Percentiles rank a stretch among this genome's conserved stretches.
These are phyloP conservation scores for Athene noctua DNA, from an alignment of 2,113 vertebrate genomes.

Conservation along the genomic window DNA sequence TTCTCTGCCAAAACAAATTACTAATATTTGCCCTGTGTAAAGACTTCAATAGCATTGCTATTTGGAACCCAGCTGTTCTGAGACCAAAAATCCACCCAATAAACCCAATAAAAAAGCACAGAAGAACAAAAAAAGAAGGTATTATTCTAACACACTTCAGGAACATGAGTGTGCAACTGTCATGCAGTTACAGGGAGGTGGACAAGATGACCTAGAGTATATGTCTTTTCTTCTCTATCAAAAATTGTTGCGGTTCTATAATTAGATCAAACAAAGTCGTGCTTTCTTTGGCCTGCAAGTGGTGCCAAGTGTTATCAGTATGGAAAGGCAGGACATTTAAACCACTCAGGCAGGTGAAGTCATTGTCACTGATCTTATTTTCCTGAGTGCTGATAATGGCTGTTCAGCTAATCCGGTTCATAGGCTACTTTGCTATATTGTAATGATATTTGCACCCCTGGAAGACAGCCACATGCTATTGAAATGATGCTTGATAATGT, in stretches of 20 bases:
- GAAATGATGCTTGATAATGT: conserved; percentile 30
- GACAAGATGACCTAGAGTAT: conserved; percentile 7
- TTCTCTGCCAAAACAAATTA: conserved; percentile 11
- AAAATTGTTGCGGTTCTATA: not conserved
- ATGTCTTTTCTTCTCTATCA: not conserved
- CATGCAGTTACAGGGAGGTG: not conserved
- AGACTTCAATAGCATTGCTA: not conserved
- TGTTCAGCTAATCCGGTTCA: conserved; percentile 31
- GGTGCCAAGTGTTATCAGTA: conserved; percentile 28
- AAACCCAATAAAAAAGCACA: not conserved
- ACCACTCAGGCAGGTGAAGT: conserved; percentile 43
- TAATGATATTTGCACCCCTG: conserved; percentile 43
- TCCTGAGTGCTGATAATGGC: conserved; percentile 37
- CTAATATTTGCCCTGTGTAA: not conserved
- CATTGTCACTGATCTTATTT: conserved; percentile 40
- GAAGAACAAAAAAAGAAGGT: not conserved
- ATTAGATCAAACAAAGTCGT: conserved; percentile 8
- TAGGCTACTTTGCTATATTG: not conserved
- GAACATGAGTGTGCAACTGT: not conserved
- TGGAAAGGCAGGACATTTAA: conserved; percentile 30
- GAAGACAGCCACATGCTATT: conserved; percentile 13
- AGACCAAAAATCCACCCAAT: not conserved
- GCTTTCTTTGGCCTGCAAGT: not conserved
- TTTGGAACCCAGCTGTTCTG: not conserved
- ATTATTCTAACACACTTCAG: not conserved